A percentile compares a stretch with the other conserved stretches of the same genome.
Evolutionary conservation across 2,113 vertebrate genomes (phyloP).

Genomic region (Pogonocichla stellata): DNA sequence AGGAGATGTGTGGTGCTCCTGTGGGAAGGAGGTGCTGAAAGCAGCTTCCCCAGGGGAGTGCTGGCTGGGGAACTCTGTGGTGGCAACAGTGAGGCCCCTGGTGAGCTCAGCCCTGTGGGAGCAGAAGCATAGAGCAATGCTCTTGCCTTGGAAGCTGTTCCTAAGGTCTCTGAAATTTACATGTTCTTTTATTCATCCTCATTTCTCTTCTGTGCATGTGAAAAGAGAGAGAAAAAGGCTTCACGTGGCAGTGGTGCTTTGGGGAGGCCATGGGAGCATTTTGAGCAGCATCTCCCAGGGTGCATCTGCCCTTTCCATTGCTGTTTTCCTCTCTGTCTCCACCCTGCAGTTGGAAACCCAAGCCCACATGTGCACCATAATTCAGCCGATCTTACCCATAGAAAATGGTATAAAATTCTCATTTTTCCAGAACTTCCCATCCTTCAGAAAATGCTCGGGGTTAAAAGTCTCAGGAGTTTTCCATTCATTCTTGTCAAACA

Average conservation of each 20-base stretch:
- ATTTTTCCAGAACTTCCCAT: slow-evolving; percentile 78
- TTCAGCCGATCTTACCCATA: slow-evolving; percentile 66
- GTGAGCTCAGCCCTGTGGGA: not conserved
- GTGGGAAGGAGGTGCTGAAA: not conserved
- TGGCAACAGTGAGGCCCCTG: not conserved
- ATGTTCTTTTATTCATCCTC: not conserved
- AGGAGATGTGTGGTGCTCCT: not conserved
- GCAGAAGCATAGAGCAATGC: accelerated
- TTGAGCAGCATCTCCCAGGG: not conserved
- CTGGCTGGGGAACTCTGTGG: not conserved
- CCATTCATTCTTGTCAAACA: slow-evolving; percentile 83
- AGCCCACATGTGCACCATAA: not conserved
- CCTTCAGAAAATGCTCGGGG: slow-evolving; percentile 83
- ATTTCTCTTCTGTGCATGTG: not conserved
- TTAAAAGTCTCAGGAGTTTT: slow-evolving; percentile 80
- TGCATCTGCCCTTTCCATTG: not conserved
- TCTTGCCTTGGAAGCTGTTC: not conserved
- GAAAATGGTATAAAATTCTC: slow-evolving; percentile 86
- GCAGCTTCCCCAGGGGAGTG: not conserved
- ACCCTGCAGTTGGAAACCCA: accelerated
- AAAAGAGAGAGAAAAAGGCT: not conserved
- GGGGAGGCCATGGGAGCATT: not conserved
- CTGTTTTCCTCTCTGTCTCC: not conserved
- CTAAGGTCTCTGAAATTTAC: not conserved
- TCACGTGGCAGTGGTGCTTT: not conserved